A percentile compares a stretch with the other conserved stretches of the same genome.
Evolutionary conservation across 2,888 invertebrate genomes (phyloP).

Genomic region (Folsomia candida): DNA sequence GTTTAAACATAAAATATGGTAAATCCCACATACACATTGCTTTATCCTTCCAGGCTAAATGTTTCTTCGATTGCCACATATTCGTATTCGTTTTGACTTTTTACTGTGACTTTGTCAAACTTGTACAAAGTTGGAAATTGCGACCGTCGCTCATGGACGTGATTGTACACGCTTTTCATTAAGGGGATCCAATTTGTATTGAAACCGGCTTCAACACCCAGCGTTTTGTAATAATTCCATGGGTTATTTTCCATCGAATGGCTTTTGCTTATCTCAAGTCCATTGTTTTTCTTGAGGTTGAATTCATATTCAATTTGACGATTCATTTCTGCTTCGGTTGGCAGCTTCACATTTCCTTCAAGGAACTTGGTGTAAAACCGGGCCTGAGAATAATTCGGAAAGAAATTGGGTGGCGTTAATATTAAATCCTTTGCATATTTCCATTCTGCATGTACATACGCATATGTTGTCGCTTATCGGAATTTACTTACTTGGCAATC

Average conservation of each 20-base stretch:
- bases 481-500: slow-evolving; percentile 65
- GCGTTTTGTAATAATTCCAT: slow-evolving; percentile 67
- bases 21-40: too few relatives aligned
- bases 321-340: slow-evolving; percentile 64
- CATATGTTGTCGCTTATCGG: not conserved
- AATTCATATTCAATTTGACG: slow-evolving; percentile 64
- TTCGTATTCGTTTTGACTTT: slow-evolving; percentile 5
- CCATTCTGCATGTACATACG: too few relatives aligned
- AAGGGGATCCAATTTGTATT: slow-evolving; percentile 66
- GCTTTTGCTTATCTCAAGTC: slow-evolving; percentile 70
- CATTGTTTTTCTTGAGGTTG: slow-evolving; percentile 61
- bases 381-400: slow-evolving; percentile 56
- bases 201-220: slow-evolving; percentile 60
- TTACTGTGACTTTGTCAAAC: slow-evolving; percentile 16
- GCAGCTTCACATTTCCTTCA: slow-evolving; percentile 64
- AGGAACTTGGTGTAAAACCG: slow-evolving; percentile 67
- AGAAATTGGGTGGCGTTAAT: too few relatives aligned
- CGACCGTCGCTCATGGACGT: slow-evolving; percentile 51
- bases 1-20: too few relatives aligned
- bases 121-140: slow-evolving; percentile 26
- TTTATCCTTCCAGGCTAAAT: not conserved
- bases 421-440: too few relatives aligned
- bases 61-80: not conserved
- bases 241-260: slow-evolving; percentile 79
- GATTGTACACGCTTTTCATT: slow-evolving; percentile 68